phyloP scores from a whole-genome alignment of 2,113 vertebrate genomes.

The Rana temporaria region DNA sequence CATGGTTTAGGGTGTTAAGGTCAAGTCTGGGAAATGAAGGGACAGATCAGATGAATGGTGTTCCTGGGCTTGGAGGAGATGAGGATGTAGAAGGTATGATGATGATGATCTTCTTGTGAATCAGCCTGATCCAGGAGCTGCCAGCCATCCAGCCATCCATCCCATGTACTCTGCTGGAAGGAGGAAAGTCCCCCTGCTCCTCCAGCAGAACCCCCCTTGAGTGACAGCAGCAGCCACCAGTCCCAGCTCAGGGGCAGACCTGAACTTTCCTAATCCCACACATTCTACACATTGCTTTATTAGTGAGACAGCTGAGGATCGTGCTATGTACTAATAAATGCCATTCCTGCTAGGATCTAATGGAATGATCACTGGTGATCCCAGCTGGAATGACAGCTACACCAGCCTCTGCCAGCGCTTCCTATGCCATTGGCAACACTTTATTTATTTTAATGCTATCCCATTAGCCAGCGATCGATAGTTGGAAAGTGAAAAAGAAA shows the following conservation, averaged over 20 bases:
- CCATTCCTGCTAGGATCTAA: no score
- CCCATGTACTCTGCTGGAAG: background rate
- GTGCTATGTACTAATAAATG: background rate
- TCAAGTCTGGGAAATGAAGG: slow-evolving; percentile 8
- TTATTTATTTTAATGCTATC: no score
- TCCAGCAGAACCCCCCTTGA: background rate
- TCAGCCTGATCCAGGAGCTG: slow-evolving; percentile 35
- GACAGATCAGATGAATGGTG: background rate
- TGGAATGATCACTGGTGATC: no score
- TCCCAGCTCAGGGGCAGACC: background rate
- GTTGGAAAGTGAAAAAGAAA: no score
- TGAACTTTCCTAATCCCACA: background rate
- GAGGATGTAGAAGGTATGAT: slow-evolving; percentile 2
- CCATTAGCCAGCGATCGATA: no score
- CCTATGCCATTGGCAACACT: no score
- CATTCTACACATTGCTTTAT: slow-evolving; percentile 1
- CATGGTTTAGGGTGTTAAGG: background rate
- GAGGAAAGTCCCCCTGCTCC: background rate
- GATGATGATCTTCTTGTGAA: no score
- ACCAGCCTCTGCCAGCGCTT: no score
- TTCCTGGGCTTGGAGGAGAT: background rate
- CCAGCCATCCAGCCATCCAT: slow-evolving; percentile 2
- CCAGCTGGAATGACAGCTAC: no score
- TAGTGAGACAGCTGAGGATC: background rate
- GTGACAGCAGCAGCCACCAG: slow-evolving; percentile 25